These are phyloP conservation scores for Lethenteron camtschaticum DNA, from an alignment of 2,113 vertebrate species.

Conservation along the genomic window DNA sequence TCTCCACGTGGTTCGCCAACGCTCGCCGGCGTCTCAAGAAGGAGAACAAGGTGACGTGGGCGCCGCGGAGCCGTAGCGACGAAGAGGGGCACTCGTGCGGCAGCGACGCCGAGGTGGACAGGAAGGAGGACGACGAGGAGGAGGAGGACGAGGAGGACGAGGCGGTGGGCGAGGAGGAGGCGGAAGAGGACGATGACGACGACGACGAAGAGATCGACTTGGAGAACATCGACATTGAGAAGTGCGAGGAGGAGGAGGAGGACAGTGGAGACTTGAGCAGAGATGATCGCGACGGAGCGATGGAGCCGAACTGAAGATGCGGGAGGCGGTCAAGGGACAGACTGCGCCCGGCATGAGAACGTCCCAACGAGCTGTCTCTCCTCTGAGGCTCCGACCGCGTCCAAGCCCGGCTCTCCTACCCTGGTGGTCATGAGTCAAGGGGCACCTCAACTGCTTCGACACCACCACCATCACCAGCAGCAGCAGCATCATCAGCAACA, in stretches of 20 bases:
- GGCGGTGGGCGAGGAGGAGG: conserved; percentile 90
- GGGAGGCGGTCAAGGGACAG: conserved; percentile 25
- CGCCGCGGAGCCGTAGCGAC: conserved; percentile 71
- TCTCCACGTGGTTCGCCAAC: conserved; percentile 86
- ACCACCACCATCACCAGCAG: no score
- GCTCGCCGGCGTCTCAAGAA: conserved; percentile 68
- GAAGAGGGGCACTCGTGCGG: conserved; percentile 66
- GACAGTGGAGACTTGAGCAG: conserved; percentile 91
- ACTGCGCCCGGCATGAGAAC: background rate
- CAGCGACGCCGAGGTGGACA: conserved; percentile 68
- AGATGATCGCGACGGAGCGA: conserved; percentile 50
- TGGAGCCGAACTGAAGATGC: conserved; percentile 24
- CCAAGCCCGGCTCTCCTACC: no score
- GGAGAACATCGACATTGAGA: conserved; percentile 98
- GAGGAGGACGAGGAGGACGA: conserved; percentile 78
- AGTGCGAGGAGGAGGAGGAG: conserved; percentile 82
- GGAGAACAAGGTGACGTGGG: conserved; percentile 93
- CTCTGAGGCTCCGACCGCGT: no score
- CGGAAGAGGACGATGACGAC: conserved; percentile 71
- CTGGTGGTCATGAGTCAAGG: no score
- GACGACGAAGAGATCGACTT: conserved; percentile 95
- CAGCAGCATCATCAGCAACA: no score
- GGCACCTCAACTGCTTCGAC: no score
- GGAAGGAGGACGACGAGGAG: conserved; percentile 89
- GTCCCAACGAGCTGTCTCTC: background rate